Evolutionary conservation across 1,140 invertebrate species (phyloP).

Genomic region (Microplitis demolitor): DNA sequence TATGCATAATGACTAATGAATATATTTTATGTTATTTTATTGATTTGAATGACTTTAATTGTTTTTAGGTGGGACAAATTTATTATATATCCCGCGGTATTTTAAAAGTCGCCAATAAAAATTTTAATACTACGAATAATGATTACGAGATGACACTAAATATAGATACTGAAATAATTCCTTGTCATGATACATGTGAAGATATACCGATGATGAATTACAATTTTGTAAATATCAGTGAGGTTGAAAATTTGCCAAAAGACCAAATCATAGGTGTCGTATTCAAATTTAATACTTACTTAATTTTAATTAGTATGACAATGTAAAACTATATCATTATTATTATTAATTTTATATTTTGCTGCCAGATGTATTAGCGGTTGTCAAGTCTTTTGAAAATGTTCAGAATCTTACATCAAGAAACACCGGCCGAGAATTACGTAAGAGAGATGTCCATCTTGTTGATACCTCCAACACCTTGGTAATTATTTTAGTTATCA

Average conservation of each 20-base stretch:
- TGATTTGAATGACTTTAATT: slow-evolving; percentile 21
- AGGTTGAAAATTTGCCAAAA: slow-evolving; percentile 71
- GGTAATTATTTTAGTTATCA: slow-evolving; percentile 61
- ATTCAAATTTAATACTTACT: neutral
- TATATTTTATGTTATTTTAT: slow-evolving; percentile 8
- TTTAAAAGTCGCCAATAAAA: slow-evolving; percentile 91
- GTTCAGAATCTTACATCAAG: slow-evolving; percentile 73
- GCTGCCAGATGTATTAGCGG: slow-evolving; percentile 83
- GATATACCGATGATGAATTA: slow-evolving; percentile 81
- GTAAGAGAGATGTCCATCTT: slow-evolving; percentile 86
- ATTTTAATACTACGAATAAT: slow-evolving; percentile 83
- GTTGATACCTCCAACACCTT: slow-evolving; percentile 84
- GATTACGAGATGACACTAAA: slow-evolving; percentile 96
- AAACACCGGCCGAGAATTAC: slow-evolving; percentile 80
- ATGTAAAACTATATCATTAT: neutral
- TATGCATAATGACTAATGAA: slow-evolving; percentile 12
- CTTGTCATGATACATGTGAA: slow-evolving; percentile 67
- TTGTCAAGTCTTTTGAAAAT: slow-evolving; percentile 80
- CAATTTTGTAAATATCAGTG: slow-evolving; percentile 79
- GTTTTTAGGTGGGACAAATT: slow-evolving; percentile 76
- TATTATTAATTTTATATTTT: slow-evolving; percentile 41
- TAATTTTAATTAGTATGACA: too few relatives aligned
- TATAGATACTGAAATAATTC: slow-evolving; percentile 77
- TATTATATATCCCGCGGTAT: slow-evolving; percentile 85
- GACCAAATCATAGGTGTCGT: slow-evolving; percentile 75